Base-by-base conservation (phyloP, 2,113 vertebrate genomes). In the Gobius niger region DNA sequence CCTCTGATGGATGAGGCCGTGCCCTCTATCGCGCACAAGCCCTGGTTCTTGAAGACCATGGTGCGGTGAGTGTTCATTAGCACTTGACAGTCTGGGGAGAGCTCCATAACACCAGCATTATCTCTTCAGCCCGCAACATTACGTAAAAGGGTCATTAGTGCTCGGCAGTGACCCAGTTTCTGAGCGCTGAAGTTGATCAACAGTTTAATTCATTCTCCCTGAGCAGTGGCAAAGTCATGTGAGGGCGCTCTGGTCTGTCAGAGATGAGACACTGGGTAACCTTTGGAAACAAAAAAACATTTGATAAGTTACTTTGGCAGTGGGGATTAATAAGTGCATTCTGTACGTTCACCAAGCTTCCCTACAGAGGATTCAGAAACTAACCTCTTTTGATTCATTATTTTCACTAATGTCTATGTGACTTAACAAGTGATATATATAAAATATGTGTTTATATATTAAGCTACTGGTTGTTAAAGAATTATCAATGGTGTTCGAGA, bases 1-100 rank as follows among this genome's bases (percentile, higher is more conserved):
- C 97, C 98, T 1, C 91, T 99, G 80, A 98, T 99, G 97, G 98
- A 99, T 0, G 97, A 99, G 84, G 96, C 98, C 0, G 96, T 98
- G 47, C 94, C 97, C 57, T 96, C 98, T 63, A 93, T 98, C 66
- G 88, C 95, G 53, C 96, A 98, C 89, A 93, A 93, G 66, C 98
- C 98, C 0, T 99, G 97, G 96, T 99, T 99, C 86, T 93, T 98
- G 75, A 96, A 98, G 82, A 99, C 98, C 0, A 98, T 99, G 96
- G 98, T 99, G 81, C 96, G 98, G 98, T 99, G 81, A 41, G 94
- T 92, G 71, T 54, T 12, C 52, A 61, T 66, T 44, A 65, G 34
- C 72, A 70, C 70, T 81, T 67, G 24, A 69, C 68, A 75, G 9
- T 63, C 64, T 65, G 73, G 57, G 24, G 34, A 54, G 68, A 15